Evolutionary conservation across 2,113 vertebrate species (phyloP).

Genomic region (Oryzias melastigma): DNA sequence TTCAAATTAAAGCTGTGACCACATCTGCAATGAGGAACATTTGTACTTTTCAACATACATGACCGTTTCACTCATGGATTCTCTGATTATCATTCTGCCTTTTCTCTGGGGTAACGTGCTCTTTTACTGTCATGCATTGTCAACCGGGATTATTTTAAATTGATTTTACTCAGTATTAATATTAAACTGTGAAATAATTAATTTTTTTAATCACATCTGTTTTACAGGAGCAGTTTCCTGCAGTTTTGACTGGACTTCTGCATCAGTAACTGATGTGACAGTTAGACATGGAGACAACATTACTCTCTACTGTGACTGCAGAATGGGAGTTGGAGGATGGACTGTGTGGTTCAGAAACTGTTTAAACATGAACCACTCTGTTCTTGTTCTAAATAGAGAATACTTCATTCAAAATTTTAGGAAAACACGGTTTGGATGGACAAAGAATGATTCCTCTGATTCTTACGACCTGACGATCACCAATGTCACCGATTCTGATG

Average conservation of each 20-base stretch:
- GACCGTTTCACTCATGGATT: too few species aligned
- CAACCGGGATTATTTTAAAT: too few species aligned
- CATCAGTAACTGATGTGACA: too few species aligned
- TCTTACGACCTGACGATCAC: slow-evolving; percentile 22
- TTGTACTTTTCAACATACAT: too few species aligned
- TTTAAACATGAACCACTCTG: slow-evolving; percentile 17
- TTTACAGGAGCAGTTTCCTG: slow-evolving; percentile 15
- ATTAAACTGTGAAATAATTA: neutral
- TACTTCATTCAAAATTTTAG: neutral
- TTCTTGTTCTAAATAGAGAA: neutral
- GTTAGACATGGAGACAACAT: too few species aligned
- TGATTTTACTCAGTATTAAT: too few species aligned
- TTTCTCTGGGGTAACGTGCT: too few species aligned
- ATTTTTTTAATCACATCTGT: neutral
- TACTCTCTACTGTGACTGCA: slow-evolving; percentile 39
- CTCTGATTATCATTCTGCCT: too few species aligned
- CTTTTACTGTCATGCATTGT: too few species aligned
- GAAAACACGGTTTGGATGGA: neutral
- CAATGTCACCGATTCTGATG: slow-evolving; percentile 19
- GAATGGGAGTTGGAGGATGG: accelerated
- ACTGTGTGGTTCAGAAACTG: slow-evolving; percentile 47
- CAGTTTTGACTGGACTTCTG: neutral
- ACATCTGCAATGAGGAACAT: too few species aligned
- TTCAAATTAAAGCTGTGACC: neutral
- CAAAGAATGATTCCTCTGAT: neutral